phyloP scores from a whole-genome alignment of 92 coral and sea anemone species.

The Phenganax stokvisi region DNA sequence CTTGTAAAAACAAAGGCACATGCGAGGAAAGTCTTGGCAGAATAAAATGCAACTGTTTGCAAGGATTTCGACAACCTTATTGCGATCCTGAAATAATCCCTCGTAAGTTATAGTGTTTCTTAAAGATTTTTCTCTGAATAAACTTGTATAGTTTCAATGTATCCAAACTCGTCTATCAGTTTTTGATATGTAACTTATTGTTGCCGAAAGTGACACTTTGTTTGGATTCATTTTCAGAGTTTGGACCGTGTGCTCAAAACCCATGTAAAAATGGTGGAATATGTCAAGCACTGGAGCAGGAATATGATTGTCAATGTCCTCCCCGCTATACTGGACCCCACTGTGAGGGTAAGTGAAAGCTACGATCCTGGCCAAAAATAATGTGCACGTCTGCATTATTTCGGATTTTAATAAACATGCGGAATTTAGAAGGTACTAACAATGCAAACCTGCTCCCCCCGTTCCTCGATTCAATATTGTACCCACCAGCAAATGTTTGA shows the following conservation, averaged over 20 bases:
- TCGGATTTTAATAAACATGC: no score
- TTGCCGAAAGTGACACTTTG: neutral
- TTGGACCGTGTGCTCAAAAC: conserved; percentile 52
- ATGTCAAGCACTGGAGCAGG: conserved; percentile 48
- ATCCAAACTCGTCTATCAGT: neutral
- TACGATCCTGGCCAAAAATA: neutral
- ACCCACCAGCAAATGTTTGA: no score
- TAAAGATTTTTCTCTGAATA: no score
- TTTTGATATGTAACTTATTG: neutral
- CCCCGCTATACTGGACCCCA: conserved; percentile 73
- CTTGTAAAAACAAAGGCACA: conserved; percentile 70
- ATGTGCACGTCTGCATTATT: no score
- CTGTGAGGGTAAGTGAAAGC: conserved; percentile 56
- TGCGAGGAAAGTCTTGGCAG: conserved; percentile 52
- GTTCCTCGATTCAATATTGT: no score
- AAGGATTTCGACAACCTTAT: conserved; percentile 56
- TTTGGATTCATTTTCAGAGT: conserved; percentile 23
- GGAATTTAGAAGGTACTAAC: neutral
- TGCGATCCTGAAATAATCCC: conserved; percentile 36
- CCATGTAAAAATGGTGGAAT: conserved; percentile 72
- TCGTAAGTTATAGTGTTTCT: conserved; percentile 5
- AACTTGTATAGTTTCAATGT: neutral
- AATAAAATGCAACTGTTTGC: conserved; percentile 50
- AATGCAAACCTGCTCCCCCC: neutral
- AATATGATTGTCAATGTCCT: conserved; percentile 69